Evolutionary conservation across 2,888 invertebrate genomes (phyloP).

Genomic region (Dexiosoma caninum): DNA sequence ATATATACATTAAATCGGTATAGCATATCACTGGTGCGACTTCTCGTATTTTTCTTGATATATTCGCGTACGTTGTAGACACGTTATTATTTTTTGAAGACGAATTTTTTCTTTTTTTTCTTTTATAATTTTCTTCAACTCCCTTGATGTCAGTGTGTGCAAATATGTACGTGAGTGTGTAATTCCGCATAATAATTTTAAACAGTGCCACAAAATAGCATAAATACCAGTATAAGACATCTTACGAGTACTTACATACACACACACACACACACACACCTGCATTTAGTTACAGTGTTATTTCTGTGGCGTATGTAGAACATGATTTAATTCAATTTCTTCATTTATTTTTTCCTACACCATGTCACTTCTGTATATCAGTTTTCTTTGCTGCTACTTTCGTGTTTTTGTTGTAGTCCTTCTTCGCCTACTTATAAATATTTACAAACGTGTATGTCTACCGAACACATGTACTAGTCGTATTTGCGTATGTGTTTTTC

Average conservation of each 20-base stretch:
- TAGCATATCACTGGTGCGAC: not conserved
- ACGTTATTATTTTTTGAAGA: not conserved
- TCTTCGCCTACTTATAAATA: conserved; percentile 46
- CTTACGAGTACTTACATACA: not conserved
- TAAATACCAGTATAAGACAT: conserved; percentile 43
- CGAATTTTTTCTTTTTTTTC: not conserved
- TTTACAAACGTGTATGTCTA: not conserved
- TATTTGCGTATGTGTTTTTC: not conserved
- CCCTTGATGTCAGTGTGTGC: not conserved
- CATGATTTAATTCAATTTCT: conserved; percentile 63
- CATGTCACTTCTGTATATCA: conserved; percentile 34
- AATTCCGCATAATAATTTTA: conserved; percentile 16
- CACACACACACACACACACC: no score
- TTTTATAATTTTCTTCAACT: conserved; percentile 1
- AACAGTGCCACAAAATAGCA: conserved; percentile 41
- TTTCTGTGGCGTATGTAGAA: conserved; percentile 60
- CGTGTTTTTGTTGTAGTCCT: not conserved
- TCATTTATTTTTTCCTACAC: conserved; percentile 44
- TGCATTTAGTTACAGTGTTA: conserved; percentile 54
- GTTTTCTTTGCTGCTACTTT: not conserved
- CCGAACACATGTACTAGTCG: not conserved
- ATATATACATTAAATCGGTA: no score
- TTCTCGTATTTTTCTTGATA: not conserved
- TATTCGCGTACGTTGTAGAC: not conserved
- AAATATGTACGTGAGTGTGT: not conserved